Evolutionary conservation across 2,888 invertebrate species (phyloP), one percentile per base, ranked within the genome.

Genomic region (Lobophora halterata): DNA sequence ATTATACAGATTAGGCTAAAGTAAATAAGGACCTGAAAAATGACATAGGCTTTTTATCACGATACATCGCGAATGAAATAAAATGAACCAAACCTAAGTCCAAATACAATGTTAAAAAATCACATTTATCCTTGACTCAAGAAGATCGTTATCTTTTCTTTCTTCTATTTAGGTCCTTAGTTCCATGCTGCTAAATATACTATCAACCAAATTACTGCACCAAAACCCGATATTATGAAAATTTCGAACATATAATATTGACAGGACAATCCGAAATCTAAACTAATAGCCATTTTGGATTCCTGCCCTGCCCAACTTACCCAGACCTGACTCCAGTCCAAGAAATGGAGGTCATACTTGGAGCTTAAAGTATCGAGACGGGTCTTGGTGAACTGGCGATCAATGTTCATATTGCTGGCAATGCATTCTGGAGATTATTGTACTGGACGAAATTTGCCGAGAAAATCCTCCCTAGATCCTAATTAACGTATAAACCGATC

Each of bases 401-500:
- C 52, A 44, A 41, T 52, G 58, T 55, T 58, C 53, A 48, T 64
- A 61, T 44, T 43, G 72, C 76, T 75, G 71, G 75, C 67, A 58
- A 55, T 74, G 77, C 77, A 69, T 63, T 67, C 54, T 43, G 47
- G 45, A 64, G 72, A 75, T 76, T 78, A 72, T 72, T 71, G 68
- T 72, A 52, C 58, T 50, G 58, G 57, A 53, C 54, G 50, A 68
- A 68, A 70, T 71, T 67, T 68, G 64, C 65, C 59, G 65, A 52
- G 53, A 57, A 62, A 66, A 71, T 71, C 32, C 29, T 24, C 66
- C 55, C 44, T 51, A 55, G 55, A 65, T 58, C 67, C 69, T 73
- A 72, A 76, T 75, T 74, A 74, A 59, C 57, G 58, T 67, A 66
- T 70, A 62, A 62, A 58, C 58, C 59, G 61, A 48, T 57, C 53